Percentiles rank a stretch among this genome's conserved stretches.
These are phyloP conservation scores for Oreochromis niloticus DNA, from an alignment of 2,113 vertebrate species.

Conservation along the genomic window DNA sequence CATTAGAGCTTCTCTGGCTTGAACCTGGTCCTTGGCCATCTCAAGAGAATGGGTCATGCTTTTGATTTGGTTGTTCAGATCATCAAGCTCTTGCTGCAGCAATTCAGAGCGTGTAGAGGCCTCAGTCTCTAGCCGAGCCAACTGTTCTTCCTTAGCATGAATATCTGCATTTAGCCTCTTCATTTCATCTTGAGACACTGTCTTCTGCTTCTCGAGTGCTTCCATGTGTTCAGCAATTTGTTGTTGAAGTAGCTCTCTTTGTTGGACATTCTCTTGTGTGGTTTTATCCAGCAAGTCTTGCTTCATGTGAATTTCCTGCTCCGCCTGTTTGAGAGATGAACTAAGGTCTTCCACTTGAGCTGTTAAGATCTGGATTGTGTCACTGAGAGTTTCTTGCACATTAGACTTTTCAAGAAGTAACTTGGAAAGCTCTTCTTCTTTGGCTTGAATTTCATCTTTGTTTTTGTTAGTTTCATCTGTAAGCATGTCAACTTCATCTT, in stretches of 20 bases:
- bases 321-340: conserved; percentile 59
- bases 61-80: conserved; percentile 49
- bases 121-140: neutral
- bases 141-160: conserved; percentile 10
- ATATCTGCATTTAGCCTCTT: conserved; percentile 19
- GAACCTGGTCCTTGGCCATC: neutral
- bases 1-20: neutral
- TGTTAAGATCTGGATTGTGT: conserved; percentile 65
- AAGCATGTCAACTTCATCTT: conserved; percentile 23
- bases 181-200: conserved; percentile 22
- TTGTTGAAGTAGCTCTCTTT: conserved; percentile 23
- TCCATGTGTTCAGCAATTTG: neutral
- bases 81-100: neutral
- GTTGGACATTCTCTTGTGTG: conserved; percentile 7
- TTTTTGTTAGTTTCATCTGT: neutral
- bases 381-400: conserved; percentile 2
- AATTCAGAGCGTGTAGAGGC: neutral
- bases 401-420: conserved; percentile 35
- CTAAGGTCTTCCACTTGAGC: conserved; percentile 61
- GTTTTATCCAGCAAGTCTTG: conserved; percentile 8
- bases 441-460: conserved; percentile 44
- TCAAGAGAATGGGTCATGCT: conserved; percentile 6
- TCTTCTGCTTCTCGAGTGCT: neutral
- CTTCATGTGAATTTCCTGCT: conserved; percentile 59
- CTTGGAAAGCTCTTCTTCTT: conserved; percentile 35